Conservation (phyloP, 37 sponge, comb jelly and placozoan species). For the Aplysina aerophoba region DNA sequence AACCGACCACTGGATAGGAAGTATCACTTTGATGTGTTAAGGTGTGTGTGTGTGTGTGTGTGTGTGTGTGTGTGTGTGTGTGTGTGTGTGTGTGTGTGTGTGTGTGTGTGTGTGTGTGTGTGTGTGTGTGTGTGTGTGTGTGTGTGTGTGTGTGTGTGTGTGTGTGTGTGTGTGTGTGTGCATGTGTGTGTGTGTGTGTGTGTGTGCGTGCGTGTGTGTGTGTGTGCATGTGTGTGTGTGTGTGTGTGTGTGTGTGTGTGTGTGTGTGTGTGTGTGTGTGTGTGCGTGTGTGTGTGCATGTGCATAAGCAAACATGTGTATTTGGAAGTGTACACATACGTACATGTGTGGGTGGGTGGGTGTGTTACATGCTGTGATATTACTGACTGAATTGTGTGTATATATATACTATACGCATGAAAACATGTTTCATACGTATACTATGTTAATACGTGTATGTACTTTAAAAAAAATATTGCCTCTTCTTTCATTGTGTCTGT, state of each 20-base stretch:
- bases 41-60: constrained; percentile 1
- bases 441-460: no score
- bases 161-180: neutral
- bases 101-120: no score
- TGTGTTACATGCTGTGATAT: no score
- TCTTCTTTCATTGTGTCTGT: no score
- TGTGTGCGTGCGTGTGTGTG: no score
- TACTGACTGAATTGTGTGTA: no score
- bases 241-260: neutral
- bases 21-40: constrained; percentile 73
- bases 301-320: neutral
- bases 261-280: neutral
- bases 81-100: no score
- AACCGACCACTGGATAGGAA: constrained; percentile 15
- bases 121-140: neutral
- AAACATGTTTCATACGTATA: no score
- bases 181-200: neutral
- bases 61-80: neutral
- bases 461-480: no score
- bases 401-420: no score
- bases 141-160: neutral
- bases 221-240: neutral
- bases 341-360: no score
- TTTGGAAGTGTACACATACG: neutral
- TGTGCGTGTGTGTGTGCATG: neutral